These are phyloP conservation scores for Epirrhoe alternata DNA, from an alignment of 2,888 invertebrate genomes.

Conservation along the genomic window DNA sequence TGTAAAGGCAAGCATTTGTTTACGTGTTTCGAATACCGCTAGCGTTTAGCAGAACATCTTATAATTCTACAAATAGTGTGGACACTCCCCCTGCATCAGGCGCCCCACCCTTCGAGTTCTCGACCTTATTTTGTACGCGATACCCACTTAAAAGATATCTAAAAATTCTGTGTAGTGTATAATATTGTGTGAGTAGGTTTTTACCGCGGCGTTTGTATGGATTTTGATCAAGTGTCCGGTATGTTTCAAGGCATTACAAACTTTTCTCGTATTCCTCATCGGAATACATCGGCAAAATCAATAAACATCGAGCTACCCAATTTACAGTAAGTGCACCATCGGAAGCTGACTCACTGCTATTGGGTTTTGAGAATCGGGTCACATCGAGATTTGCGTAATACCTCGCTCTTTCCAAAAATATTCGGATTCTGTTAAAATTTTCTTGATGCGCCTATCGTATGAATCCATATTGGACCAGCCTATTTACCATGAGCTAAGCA, in stretches of 20 bases:
- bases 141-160: no score
- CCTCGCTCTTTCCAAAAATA: conserved; percentile 51
- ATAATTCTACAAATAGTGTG: no score
- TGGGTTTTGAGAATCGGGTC: conserved; percentile 48
- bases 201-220: not conserved
- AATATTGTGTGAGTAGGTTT: no score
- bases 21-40: conserved; percentile 61
- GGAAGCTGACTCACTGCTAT: conserved; percentile 63
- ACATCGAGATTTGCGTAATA: conserved; percentile 57
- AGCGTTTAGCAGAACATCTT: conserved; percentile 33
- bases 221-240: not conserved
- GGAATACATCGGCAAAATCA: conserved; percentile 65
- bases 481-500: no score
- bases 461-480: no score
- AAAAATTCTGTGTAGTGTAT: no score
- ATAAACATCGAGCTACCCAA: conserved; percentile 67
- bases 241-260: conserved; percentile 46
- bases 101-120: no score
- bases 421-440: conserved; percentile 14
- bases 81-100: no score
- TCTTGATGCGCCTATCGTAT: not conserved
- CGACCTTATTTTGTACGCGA: no score
- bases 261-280: conserved; percentile 49
- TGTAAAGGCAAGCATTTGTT: conserved; percentile 66
- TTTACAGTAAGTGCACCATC: conserved; percentile 65